Conservation (phyloP, 2,888 invertebrate species). For the Polydrusus pterygomalis region DNA sequence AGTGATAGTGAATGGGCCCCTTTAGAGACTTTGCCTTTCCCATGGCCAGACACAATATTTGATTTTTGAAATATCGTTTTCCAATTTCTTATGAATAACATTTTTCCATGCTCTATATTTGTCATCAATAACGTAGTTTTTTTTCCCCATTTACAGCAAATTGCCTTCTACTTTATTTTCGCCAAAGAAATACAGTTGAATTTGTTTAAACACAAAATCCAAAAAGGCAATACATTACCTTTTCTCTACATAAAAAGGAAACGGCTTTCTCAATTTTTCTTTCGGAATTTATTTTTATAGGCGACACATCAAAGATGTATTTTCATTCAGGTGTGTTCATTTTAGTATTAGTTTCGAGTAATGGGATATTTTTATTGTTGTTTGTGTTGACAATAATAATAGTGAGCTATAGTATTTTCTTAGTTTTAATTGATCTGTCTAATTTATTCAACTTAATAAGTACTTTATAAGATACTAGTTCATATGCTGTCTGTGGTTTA, state of each 20-base stretch:
- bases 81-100: too few relatives aligned
- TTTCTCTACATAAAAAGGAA: constrained; percentile 37
- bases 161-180: neutral
- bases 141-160: too few relatives aligned
- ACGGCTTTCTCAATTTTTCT: constrained; percentile 42
- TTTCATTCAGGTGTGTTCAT: constrained; percentile 36
- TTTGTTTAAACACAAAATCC: constrained; percentile 36
- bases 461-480: too few relatives aligned
- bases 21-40: too few relatives aligned
- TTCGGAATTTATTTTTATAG: constrained; percentile 45
- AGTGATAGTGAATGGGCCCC: too few relatives aligned
- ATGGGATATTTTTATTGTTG: constrained; percentile 17
- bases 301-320: constrained; percentile 47
- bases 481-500: too few relatives aligned
- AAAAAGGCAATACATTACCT: constrained; percentile 41
- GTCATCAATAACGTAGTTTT: too few relatives aligned
- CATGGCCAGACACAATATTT: too few relatives aligned
- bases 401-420: constrained; percentile 19
- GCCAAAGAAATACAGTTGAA: constrained; percentile 1
- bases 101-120: too few relatives aligned
- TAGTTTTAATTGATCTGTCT: neutral
- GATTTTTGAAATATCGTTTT: too few relatives aligned
- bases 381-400: constrained; percentile 14
- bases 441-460: too few relatives aligned
- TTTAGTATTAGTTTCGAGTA: constrained; percentile 19